A percentile compares a stretch with the other conserved stretches of the same genome.
Evolutionary conservation across 2,797 vertebrate genomes (phyloP).

Genomic region (Halcyon badia): DNA sequence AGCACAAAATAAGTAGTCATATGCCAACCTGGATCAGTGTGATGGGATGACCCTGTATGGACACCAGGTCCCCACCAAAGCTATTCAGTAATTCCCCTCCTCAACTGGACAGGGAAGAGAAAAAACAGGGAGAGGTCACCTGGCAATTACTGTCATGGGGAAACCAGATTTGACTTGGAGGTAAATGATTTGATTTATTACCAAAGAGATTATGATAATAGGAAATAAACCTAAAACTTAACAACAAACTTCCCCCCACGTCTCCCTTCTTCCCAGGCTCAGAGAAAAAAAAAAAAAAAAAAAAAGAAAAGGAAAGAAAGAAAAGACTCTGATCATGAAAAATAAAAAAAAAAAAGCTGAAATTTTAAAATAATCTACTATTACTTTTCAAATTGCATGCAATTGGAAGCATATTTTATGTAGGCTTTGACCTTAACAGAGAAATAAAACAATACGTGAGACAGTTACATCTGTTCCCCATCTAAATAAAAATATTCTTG

Average conservation of each 20-base stretch:
- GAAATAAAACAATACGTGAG: neutral
- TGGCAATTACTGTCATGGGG: neutral
- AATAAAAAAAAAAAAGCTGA: neutral
- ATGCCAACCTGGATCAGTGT: neutral
- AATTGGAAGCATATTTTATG: neutral
- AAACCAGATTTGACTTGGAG: neutral
- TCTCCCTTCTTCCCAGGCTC: neutral
- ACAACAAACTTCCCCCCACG: neutral
- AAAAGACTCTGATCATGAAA: neutral
- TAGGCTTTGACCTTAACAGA: neutral
- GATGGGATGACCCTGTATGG: neutral
- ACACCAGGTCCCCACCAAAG: neutral
- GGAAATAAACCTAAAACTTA: neutral
- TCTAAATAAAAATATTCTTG: neutral
- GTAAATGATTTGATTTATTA: neutral
- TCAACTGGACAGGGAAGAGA: neutral
- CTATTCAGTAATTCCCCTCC: accelerated
- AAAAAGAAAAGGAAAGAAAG: neutral
- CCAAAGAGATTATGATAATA: neutral
- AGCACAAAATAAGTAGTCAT: neutral
- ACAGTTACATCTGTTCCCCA: neutral
- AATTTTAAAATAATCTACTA: neutral
- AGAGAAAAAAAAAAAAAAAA: neutral
- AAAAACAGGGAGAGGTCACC: neutral
- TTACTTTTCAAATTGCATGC: neutral